A percentile compares a stretch with the other conserved stretches of the same genome.
These are phyloP conservation scores for Macaria notata DNA, from an alignment of 2,888 invertebrate genomes.

Conservation along the genomic window DNA sequence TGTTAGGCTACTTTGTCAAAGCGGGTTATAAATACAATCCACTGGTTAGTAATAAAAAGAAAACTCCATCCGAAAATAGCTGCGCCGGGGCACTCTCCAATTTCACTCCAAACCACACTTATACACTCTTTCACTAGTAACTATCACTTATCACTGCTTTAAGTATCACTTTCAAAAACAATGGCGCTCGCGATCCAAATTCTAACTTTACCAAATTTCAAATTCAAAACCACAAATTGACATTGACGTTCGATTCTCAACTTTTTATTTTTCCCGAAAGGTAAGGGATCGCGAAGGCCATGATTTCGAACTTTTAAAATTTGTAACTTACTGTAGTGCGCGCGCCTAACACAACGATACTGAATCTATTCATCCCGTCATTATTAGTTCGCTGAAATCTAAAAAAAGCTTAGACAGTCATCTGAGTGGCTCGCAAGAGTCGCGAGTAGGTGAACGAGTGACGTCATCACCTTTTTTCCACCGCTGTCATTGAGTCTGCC, in stretches of 20 bases:
- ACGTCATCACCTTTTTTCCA: constrained; percentile 44
- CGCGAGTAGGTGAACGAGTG: constrained; percentile 46
- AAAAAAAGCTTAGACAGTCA: constrained; percentile 74
- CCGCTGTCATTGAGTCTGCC: constrained; percentile 40
- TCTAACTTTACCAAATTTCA: constrained; percentile 3
- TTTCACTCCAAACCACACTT: constrained; percentile 36
- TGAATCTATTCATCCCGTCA: constrained; percentile 55
- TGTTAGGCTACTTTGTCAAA: constrained; percentile 12
- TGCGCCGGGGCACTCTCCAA: constrained; percentile 46
- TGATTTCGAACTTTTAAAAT: constrained; percentile 41
- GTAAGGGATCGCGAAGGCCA: constrained; percentile 33
- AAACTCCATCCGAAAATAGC: constrained; percentile 42
- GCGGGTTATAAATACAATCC: constrained; percentile 16
- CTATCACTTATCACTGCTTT: constrained; percentile 16
- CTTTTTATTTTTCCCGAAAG: constrained; percentile 14
- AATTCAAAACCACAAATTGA: constrained; percentile 4
- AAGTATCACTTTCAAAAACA: constrained; percentile 13
- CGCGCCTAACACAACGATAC: constrained; percentile 71
- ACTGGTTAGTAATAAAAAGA: constrained; percentile 24
- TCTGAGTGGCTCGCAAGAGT: constrained; percentile 43
- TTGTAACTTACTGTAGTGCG: constrained; percentile 73
- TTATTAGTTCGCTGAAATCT: constrained; percentile 71
- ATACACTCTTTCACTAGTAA: constrained; percentile 10
- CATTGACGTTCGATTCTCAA: constrained; percentile 4
- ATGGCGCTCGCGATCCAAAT: constrained; percentile 21